A percentile compares a stretch with the other conserved stretches of the same genome.
Conservation (phyloP, 2,113 vertebrate species). For the Carettochelys insculpta region DNA sequence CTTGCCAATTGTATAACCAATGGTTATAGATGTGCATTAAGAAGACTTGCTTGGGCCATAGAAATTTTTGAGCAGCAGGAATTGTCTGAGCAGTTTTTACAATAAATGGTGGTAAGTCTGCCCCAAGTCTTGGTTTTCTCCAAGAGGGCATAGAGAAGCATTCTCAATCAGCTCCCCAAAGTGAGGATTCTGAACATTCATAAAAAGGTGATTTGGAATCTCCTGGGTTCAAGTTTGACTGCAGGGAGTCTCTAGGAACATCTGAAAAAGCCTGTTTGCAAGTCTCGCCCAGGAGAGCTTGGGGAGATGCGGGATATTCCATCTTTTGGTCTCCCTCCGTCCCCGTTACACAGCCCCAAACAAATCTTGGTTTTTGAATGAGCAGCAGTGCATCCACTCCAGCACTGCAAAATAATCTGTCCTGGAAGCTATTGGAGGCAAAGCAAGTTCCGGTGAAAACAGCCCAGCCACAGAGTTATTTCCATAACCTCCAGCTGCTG, state of each 20-base stretch:
- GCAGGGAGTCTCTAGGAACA: neutral
- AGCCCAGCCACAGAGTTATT: neutral
- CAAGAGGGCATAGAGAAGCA: neutral
- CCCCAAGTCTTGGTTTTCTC: neutral
- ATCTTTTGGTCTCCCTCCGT: neutral
- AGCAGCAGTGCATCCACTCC: neutral
- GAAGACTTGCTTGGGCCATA: neutral
- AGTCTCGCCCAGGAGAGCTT: neutral
- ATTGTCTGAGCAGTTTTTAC: neutral
- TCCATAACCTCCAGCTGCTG: neutral
- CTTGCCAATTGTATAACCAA: neutral
- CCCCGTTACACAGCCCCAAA: neutral
- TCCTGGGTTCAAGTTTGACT: neutral
- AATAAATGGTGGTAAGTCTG: neutral
- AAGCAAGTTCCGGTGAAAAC: neutral
- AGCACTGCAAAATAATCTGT: neutral
- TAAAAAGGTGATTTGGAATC: too few species aligned
- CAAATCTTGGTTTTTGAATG: neutral
- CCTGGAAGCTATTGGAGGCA: neutral
- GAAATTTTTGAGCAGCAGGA: too few species aligned
- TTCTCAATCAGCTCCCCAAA: neutral
- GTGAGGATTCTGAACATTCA: neutral
- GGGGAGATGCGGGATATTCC: neutral
- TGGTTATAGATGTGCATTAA: neutral
- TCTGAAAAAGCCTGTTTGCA: neutral